Evolutionary conservation across 2,113 vertebrate species (phyloP), one percentile per base, ranked within the genome.

Genomic region (Atlantisia rogersi): DNA sequence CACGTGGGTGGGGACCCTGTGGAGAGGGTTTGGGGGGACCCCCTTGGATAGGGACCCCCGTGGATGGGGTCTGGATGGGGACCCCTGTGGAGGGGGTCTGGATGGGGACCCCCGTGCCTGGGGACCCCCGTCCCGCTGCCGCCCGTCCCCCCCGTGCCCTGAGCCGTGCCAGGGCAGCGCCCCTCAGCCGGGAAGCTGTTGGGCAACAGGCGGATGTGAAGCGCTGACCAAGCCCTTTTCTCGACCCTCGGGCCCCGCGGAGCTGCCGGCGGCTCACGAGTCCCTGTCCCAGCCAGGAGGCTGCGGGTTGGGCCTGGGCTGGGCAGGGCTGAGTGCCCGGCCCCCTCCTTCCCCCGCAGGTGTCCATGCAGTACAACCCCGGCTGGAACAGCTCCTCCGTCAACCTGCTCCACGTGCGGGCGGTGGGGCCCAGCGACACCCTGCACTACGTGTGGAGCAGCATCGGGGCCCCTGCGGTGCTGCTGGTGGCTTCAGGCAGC

Each of bases 391-490:
- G 29, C 3, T 79, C 94, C 15, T 96, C 92, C 0, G 96, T 98
- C 13, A 98, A 97, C 79, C 92, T 99, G 81, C 97, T 99, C 12
- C 99, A 99, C 5, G 94, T 98, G 53, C 98, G 95, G 55, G 99
- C 99, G 0, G 95, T 96, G 58, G 99, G 99, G 5, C 35, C 55
- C 28, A 73, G 89, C 1, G 99, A 99, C 97, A 99, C 98, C 0
- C 97, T 99, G 91, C 99, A 99, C 97, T 99, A 98, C 69, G 48
- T 99, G 20, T 98, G 99, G 96, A 99, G 97, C 96, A 99, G 97
- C 73, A 96, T 97, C 11, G 99, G 99, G 26, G 98, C 98, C 7
- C 99, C 98, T 0, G 75, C 99, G 0, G 98, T 98, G 80, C 97
- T 99, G 52, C 82, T 99, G 9, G 97, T 99, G 52, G 98, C 99